These are phyloP conservation scores for Brachyalestes nurse DNA, from an alignment of 2,797 vertebrate species.

Conservation along the genomic window DNA sequence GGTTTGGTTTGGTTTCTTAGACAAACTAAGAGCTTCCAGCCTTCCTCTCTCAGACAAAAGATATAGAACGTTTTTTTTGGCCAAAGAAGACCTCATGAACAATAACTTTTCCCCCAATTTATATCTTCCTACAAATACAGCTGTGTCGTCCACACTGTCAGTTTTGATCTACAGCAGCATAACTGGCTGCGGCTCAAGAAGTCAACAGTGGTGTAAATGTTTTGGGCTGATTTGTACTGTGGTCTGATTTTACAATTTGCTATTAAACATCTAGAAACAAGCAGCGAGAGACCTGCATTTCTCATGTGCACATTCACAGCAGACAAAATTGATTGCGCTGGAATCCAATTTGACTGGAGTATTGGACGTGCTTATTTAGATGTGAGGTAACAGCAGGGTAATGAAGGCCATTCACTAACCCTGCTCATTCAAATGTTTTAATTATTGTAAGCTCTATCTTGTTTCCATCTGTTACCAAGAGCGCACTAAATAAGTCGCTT, in stretches of 20 bases:
- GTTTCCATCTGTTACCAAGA: constrained; percentile 57
- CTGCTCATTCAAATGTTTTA: constrained; percentile 56
- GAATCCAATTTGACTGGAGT: constrained; percentile 45
- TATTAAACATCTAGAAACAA: not conserved
- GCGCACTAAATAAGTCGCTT: constrained; percentile 54
- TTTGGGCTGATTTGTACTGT: not conserved
- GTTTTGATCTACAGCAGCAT: no score
- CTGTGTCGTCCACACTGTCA: no score
- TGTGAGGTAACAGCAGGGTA: constrained; percentile 51
- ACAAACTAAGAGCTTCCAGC: no score
- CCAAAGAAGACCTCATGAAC: no score
- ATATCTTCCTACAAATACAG: no score
- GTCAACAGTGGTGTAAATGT: not conserved
- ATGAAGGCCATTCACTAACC: constrained; percentile 52
- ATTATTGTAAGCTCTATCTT: constrained; percentile 56
- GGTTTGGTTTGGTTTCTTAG: no score
- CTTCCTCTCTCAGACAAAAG: no score
- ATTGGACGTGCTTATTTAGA: constrained; percentile 46
- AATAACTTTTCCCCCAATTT: no score
- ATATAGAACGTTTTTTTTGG: no score
- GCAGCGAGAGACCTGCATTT: not conserved
- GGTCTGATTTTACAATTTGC: not conserved
- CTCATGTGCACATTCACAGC: constrained; percentile 23
- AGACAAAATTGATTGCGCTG: constrained; percentile 44
- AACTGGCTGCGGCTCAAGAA: no score